Base-by-base conservation (phyloP, 2,113 vertebrate genomes). In the Alosa alosa region DNA sequence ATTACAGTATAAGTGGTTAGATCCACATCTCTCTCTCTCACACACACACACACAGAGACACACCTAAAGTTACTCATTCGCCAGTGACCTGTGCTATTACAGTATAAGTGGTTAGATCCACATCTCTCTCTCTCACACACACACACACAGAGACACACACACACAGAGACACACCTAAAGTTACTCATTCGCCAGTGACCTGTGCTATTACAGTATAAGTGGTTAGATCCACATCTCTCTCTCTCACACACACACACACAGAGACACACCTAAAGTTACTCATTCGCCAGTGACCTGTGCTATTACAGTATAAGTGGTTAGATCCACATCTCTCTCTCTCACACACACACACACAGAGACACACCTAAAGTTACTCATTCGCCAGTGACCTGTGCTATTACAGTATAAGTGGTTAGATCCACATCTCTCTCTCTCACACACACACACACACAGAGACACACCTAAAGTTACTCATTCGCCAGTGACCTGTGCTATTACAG, bases 341-440 rank as follows among this genome's bases (percentile, higher is more conserved):
- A 82, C n/a, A 57, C 64, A 84, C 64, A 81, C 46, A 83, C 64
- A 45, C 50, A 64, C 83, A 82, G 52, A 82, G 39, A 84, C 75
- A 45, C 68, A 47, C 31, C 46, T 10, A 57, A 17, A 57, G 8
- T 41, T n/a, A 82, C 52, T 20, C 31, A 72, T 50, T 36, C 50
- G 36, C 49, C 17, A 75, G 15, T 78, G 72, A 78, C 72, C 36
- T 78, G 17, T 36, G 31, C 15, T 39, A 78, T 78, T 78, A 17
- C 72, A 44, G 41, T 44, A 44, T 44, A 78, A 39, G 72, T 41
- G 72, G 31, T 78, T 39, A 78, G 78, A 22, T 20, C 44, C 9
- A 1, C 82, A 13, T 18, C 10, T 44, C 36, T 25, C 36, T 36
- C 18, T n/a, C 13, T 11, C 78, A 31, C 57, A n/a, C 57, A 36